Evolutionary conservation across 2,888 invertebrate species (phyloP).

Genomic region (Mesopsocus fuscifrons): DNA sequence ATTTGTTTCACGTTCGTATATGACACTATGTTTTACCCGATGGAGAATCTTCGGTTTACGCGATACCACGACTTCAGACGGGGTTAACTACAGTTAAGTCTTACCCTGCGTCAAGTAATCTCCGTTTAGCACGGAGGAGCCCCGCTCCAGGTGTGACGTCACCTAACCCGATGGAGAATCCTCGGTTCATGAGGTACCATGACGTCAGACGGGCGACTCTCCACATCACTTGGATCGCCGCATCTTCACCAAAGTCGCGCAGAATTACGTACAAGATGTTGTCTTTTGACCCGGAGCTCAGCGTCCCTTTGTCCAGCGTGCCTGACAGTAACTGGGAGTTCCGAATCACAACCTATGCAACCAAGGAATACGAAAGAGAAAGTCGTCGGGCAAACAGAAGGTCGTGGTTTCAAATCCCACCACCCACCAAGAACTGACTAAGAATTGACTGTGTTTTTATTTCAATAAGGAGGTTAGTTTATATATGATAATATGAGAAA

Average conservation of each 20-base stretch:
- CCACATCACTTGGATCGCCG: slow-evolving; percentile 84
- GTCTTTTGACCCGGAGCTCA: slow-evolving; percentile 89
- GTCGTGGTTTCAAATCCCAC: too few species aligned
- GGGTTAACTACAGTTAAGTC: too few species aligned
- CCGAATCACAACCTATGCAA: slow-evolving; percentile 75
- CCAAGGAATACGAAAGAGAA: slow-evolving; percentile 6
- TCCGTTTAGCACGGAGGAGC: slow-evolving; percentile 65
- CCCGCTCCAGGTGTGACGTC: slow-evolving; percentile 88
- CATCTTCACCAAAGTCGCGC: slow-evolving; percentile 78
- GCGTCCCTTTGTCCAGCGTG: slow-evolving; percentile 83
- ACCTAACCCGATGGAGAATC: slow-evolving; percentile 89
- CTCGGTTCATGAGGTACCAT: slow-evolving; percentile 72
- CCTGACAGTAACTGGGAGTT: slow-evolving; percentile 91
- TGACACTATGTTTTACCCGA: too few species aligned
- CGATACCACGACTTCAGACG: too few species aligned
- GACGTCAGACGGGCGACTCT: slow-evolving; percentile 73
- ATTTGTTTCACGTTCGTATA: too few species aligned
- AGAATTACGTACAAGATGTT: slow-evolving; percentile 92
- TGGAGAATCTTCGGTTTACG: too few species aligned
- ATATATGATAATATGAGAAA: too few species aligned
- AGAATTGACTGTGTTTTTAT: too few species aligned
- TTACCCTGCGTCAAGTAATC: slow-evolving; percentile 61
- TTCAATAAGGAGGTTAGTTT: too few species aligned
- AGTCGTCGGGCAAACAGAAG: too few species aligned
- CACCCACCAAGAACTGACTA: too few species aligned